Conservation (phyloP, 2,113 vertebrate species). For the Mesembrinibis cayennensis region DNA sequence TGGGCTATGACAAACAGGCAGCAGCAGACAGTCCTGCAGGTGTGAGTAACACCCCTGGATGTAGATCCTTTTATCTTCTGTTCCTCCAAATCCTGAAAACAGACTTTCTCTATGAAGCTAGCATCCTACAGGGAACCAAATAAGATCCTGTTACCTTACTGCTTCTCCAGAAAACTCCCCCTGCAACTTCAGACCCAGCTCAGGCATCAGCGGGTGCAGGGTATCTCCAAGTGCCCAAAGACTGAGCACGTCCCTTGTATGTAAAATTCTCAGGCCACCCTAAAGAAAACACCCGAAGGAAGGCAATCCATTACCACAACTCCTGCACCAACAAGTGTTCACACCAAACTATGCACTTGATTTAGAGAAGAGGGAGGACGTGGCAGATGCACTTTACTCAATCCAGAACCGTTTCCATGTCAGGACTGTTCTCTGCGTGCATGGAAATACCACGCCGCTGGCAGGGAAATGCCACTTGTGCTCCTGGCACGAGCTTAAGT, state of each 20-base stretch:
- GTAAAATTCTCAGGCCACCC: neutral
- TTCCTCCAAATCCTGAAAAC: neutral
- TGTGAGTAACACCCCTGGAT: neutral
- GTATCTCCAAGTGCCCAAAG: neutral
- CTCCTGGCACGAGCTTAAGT: neutral
- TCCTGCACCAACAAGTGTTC: neutral
- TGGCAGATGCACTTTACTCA: neutral
- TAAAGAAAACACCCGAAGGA: neutral
- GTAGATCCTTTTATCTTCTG: neutral
- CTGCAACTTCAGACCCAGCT: neutral
- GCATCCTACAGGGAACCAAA: neutral
- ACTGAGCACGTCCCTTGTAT: neutral
- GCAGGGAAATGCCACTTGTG: rapidly evolving
- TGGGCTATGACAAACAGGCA: neutral
- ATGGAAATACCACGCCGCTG: rapidly evolving
- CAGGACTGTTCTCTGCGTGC: neutral
- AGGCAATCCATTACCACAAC: neutral
- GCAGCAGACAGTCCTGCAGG: neutral
- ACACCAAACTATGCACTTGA: neutral
- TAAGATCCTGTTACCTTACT: neutral
- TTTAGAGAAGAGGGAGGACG: neutral
- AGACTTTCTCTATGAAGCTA: neutral
- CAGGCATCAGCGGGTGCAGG: neutral
- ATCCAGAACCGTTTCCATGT: neutral
- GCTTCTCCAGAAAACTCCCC: neutral